Evolutionary conservation across 2,888 invertebrate genomes (phyloP).

Genomic region (Teinopalpus imperialis): DNA sequence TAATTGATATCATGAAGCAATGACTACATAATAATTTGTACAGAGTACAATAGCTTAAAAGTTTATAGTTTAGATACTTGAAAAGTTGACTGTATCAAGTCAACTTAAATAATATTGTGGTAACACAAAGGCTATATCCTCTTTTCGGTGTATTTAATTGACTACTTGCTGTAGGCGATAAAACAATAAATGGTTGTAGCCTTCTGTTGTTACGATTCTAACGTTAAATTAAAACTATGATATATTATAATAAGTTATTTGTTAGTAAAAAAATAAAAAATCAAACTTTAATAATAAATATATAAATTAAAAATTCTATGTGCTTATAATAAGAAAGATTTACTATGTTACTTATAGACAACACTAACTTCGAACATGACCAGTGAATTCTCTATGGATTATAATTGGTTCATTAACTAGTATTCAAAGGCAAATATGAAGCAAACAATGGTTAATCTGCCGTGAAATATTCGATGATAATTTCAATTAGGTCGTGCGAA

Average conservation of each 20-base stretch:
- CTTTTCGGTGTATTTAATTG: conserved; percentile 8
- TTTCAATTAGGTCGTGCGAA: conserved; percentile 22
- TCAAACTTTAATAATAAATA: too few species aligned
- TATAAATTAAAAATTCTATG: too few species aligned
- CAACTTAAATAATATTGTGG: conserved; percentile 14
- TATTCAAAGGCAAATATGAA: conserved; percentile 22
- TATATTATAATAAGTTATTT: too few species aligned
- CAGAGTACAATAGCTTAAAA: too few species aligned
- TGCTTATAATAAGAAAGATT: background rate
- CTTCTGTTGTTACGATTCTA: too few species aligned
- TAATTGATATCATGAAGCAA: too few species aligned
- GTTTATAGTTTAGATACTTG: too few species aligned
- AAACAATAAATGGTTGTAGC: conserved; percentile 14
- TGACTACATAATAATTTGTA: too few species aligned
- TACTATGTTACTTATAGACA: background rate
- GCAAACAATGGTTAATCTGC: conserved; percentile 23
- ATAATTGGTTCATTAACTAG: conserved; percentile 21
- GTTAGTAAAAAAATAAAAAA: too few species aligned
- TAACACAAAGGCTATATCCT: conserved; percentile 8
- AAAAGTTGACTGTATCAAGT: conserved; percentile 1
- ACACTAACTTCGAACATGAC: conserved; percentile 2
- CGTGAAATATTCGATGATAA: conserved; percentile 18
- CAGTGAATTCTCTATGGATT: conserved; percentile 11
- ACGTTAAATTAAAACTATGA: too few species aligned
- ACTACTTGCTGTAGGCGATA: conserved; percentile 6